Evolutionary conservation across 1,140 invertebrate species (phyloP), one percentile per base, ranked within the genome.

Genomic region (Brachionus manjavacas): DNA sequence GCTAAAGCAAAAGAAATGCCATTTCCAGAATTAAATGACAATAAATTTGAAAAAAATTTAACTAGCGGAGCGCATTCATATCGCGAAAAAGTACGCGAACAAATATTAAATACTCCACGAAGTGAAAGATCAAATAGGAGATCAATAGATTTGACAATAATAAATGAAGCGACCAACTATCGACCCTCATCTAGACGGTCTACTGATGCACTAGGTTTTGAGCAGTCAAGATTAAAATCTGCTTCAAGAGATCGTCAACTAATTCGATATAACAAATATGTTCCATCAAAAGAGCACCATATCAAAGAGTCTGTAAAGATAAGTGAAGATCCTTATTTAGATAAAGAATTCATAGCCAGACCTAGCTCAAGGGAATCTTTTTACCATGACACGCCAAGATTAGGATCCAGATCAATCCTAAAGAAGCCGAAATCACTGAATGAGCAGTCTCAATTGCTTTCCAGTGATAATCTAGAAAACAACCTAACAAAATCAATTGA

Each of bases 131-230:
- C 43, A 0, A 9, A 14, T 14, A 23, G 52, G 25, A 41, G 52
- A 60, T 64, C 79, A 81, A 81, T 81, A 4, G 79, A 81, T 46
- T 81, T 81, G 41, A 64, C 23, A 0, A 23, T 81, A 25, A 68
- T 4, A 28, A 39, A 31, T 43, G 49, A 81, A 25, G 11, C 20
- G 7, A 23, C n/a, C 8, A 25, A 23, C 49, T 28, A 39, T 25
- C n/a, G 79, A 12, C 79, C 79, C 31, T 28, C 35, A 16, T 81
- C 79, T 20, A 60, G 79, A 64, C 23, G 20, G 2, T 23, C 49
- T 39, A 35, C 8, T 64, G 46, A 25, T 16, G 46, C 28, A 9
- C 7, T 25, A 1, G 46, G 49, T 23, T 52, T 80, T 39, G 39
- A 80, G 7, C 41, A 52, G 35, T 20, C 78, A 55, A 80, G 74